Evolutionary conservation across 2,888 invertebrate species (phyloP), one percentile per base, ranked within the genome.

Genomic region (Dolomedes plantarius): DNA sequence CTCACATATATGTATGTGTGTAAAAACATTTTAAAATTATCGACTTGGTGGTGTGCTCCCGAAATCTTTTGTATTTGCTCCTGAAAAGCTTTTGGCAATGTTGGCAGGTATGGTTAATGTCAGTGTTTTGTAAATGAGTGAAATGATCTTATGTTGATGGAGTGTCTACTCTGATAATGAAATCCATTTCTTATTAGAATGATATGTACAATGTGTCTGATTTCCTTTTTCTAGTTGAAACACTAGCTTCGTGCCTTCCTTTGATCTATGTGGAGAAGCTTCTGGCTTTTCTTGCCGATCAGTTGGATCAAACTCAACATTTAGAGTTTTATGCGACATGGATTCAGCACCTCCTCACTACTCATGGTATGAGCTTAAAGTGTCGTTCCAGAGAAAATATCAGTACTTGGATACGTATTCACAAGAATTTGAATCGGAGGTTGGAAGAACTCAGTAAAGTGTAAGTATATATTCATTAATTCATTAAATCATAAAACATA

Each of bases 271-370:
- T 95, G 0, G 95, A 95, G 90, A 94, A 95, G 39, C 91, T 96
- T 29, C 92, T 98, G 16, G 92, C 93, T 86, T 94, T 95, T 89
- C 90, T 97, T 50, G 94, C 95, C 0, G 93, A 93, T 1, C 93
- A 95, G 71, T 91, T 98, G 28, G 97, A 96, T 89, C 93, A 93
- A 39, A 95, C 96, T 0, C 93, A 94, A 0, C 98, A 98, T 90
- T 90, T 99, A 62, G 96, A 98, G 90, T 98, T 97, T 90, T 96
- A 98, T 90, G 92, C 98, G 46, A 92, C 93, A 65, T 98, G 98
- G 98, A 93, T 94, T 50, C 93, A 94, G 89, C 92, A 92, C 19
- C 91, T 97, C 1, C 91, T 98, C 46, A 94, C 94, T 0, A 91
- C 92, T 41, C 94, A 95, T 90, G 94, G 95, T 1, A 90, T 91